Evolutionary conservation across 2,113 vertebrate genomes (phyloP).

Genomic region (Cheirogaleus medius): DNA sequence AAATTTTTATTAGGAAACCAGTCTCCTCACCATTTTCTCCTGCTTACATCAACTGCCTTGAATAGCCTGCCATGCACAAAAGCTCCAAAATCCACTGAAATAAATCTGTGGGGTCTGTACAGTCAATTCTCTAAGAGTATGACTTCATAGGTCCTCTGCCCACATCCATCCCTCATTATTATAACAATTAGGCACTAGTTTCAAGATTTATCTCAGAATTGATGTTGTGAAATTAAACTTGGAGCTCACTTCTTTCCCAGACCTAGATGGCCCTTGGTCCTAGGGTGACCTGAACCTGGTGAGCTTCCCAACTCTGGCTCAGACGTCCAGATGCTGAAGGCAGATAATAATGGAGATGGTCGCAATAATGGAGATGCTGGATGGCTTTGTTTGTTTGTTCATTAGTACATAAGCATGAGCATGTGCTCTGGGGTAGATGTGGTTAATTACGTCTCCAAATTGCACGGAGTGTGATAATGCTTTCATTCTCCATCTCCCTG

Average conservation of each 20-base stretch:
- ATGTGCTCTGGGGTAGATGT: neutral
- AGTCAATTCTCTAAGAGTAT: neutral
- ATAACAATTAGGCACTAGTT: neutral
- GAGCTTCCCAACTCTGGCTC: neutral
- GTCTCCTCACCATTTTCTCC: neutral
- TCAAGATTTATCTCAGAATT: neutral
- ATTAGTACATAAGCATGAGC: neutral
- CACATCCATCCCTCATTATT: neutral
- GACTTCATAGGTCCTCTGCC: neutral
- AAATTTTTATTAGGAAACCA: neutral
- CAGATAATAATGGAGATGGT: neutral
- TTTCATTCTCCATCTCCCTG: neutral
- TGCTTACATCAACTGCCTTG: neutral
- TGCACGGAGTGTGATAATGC: neutral
- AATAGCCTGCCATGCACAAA: neutral
- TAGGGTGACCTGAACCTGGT: neutral
- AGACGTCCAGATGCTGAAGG: neutral
- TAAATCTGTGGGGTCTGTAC: conserved; percentile 6
- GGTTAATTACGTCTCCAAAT: neutral
- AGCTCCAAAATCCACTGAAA: conserved; percentile 19
- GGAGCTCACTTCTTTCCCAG: neutral
- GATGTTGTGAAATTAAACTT: neutral
- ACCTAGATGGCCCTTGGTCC: neutral
- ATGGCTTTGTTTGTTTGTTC: neutral
- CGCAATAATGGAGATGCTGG: neutral